Evolutionary conservation across 2,797 vertebrate genomes (phyloP).

Genomic region (Pangasius macronema): DNA sequence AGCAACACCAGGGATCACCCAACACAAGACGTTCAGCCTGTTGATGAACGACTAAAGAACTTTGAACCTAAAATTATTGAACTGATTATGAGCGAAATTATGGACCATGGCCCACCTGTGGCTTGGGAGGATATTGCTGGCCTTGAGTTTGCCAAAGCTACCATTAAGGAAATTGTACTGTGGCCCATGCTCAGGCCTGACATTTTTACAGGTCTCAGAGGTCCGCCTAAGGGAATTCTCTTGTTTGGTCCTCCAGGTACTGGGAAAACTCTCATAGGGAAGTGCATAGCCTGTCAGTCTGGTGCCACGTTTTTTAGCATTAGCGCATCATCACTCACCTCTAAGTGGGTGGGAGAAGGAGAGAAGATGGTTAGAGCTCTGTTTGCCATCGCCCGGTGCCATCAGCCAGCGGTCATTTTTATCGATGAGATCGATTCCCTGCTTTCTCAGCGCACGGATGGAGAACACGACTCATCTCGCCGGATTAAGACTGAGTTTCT

Average conservation of each 20-base stretch:
- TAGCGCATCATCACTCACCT: conserved; percentile 95
- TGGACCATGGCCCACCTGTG: conserved; percentile 92
- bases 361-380: conserved; percentile 97
- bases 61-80: conserved; percentile 96
- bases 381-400: conserved; percentile 90
- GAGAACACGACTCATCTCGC: conserved; percentile 93
- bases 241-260: conserved; percentile 96
- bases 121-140: conserved; percentile 96
- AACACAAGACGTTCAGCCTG: conserved; percentile 64
- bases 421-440: conserved; percentile 97
- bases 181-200: conserved; percentile 98
- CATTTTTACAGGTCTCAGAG: conserved; percentile 92
- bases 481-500: conserved; percentile 98
- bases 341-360: conserved; percentile 97
- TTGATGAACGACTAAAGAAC: conserved; percentile 88
- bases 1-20: conserved; percentile 27
- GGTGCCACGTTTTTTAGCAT: conserved; percentile 98
- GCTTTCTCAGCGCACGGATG: conserved; percentile 90
- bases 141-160: conserved; percentile 93
- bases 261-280: conserved; percentile 97
- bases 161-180: conserved; percentile 96
- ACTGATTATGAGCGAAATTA: conserved; percentile 94
- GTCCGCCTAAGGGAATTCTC: conserved; percentile 94
- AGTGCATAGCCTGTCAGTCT: conserved; percentile 96
- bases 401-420: conserved; percentile 96